Conservation (phyloP, 2,888 invertebrate genomes). For the Archips xylosteana region DNA sequence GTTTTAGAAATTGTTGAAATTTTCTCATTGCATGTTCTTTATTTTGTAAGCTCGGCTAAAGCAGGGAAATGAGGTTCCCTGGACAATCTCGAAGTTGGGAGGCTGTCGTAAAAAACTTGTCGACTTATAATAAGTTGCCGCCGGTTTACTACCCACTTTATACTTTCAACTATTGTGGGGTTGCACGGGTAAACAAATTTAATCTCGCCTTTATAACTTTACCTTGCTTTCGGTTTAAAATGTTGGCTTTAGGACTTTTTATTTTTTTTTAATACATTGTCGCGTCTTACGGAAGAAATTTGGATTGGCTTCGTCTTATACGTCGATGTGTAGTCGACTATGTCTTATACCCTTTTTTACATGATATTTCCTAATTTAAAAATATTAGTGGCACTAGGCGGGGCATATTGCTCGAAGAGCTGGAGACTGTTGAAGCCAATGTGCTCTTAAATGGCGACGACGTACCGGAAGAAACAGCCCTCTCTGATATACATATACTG, state of each 20-base stretch:
- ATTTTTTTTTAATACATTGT: too few species aligned
- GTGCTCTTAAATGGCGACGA: too few species aligned
- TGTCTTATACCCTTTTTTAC: too few species aligned
- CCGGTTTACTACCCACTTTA: constrained; percentile 36
- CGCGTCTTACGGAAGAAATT: too few species aligned
- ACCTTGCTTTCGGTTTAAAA: neutral
- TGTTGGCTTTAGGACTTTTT: neutral
- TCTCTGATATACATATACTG: too few species aligned
- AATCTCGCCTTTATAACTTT: constrained; percentile 16
- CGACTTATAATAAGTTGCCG: constrained; percentile 36
- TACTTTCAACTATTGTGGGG: constrained; percentile 25
- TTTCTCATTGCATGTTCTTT: neutral
- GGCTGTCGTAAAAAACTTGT: constrained; percentile 33
- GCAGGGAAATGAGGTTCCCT: constrained; percentile 29
- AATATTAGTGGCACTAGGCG: too few species aligned
- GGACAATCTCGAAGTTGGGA: constrained; percentile 13
- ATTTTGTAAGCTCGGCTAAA: constrained; percentile 6
- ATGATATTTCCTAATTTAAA: too few species aligned
- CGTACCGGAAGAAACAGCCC: too few species aligned
- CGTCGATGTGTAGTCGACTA: too few species aligned
- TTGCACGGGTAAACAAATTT: constrained; percentile 14
- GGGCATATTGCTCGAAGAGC: too few species aligned
- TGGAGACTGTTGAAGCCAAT: too few species aligned
- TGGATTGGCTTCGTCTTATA: too few species aligned
- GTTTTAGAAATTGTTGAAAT: neutral